A percentile compares a stretch with the other conserved stretches of the same genome.
phyloP scores from a whole-genome alignment of 2,113 vertebrate species.

The Otocyon megalotis region DNA sequence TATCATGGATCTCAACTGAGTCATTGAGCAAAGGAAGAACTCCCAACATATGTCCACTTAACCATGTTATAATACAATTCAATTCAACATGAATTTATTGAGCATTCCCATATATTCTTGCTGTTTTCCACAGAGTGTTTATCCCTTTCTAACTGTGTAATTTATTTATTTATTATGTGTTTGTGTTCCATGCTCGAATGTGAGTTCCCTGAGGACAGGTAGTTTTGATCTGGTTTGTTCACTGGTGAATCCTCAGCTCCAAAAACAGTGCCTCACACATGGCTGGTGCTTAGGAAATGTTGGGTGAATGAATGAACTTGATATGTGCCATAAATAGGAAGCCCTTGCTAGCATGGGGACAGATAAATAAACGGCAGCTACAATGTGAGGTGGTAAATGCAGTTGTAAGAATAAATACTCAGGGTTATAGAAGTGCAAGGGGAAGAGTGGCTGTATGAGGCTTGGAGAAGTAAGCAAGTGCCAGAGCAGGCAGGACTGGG shows the following conservation, averaged over 20 bases:
- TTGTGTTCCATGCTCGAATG: background rate
- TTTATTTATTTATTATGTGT: background rate
- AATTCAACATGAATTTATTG: background rate
- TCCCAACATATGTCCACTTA: too few species aligned
- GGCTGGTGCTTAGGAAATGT: background rate
- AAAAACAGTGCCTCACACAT: background rate
- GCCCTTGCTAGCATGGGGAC: background rate
- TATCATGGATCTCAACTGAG: background rate
- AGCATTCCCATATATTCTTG: accelerated
- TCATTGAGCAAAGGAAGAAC: background rate
- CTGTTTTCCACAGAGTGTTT: background rate
- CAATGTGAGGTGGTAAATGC: background rate
- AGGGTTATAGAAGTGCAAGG: background rate
- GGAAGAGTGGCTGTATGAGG: background rate
- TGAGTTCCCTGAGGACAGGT: background rate
- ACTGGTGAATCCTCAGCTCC: background rate
- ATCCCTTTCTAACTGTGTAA: background rate
- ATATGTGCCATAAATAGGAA: background rate
- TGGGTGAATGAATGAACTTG: background rate
- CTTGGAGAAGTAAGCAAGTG: background rate
- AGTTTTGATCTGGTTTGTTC: background rate
- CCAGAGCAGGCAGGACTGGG: background rate
- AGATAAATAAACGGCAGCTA: background rate
- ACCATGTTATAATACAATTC: background rate
- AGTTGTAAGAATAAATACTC: background rate